These are phyloP conservation scores for Pangasius macronema DNA, from an alignment of 2,797 vertebrate species.

Conservation along the genomic window DNA sequence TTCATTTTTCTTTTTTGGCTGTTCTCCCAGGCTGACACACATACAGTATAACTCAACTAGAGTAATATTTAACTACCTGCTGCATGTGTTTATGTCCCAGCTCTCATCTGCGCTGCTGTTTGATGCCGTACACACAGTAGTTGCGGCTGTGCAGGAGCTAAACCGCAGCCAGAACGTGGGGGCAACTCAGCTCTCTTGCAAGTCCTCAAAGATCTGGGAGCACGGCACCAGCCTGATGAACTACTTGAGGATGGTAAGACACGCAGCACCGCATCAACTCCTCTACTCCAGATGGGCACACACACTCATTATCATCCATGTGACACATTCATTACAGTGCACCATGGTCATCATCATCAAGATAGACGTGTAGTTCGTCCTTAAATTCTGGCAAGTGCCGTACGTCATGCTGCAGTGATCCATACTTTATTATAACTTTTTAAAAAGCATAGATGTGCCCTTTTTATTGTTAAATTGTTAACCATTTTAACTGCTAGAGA, in stretches of 20 bases:
- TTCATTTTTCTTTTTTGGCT: background rate
- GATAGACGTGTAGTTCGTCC: background rate
- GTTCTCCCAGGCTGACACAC: background rate
- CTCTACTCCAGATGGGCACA: background rate
- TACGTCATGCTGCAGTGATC: background rate
- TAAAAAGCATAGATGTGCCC: background rate
- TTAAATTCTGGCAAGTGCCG: background rate
- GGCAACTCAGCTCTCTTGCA: conserved; percentile 93
- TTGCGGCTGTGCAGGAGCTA: conserved; percentile 92
- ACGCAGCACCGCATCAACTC: background rate
- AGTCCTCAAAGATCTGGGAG: conserved; percentile 98
- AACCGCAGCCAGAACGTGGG: conserved; percentile 98
- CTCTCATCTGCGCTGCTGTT: conserved; percentile 94
- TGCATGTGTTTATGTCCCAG: conserved; percentile 70
- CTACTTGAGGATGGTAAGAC: conserved; percentile 97
- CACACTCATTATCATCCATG: background rate
- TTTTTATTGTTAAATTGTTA: background rate
- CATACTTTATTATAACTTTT: background rate
- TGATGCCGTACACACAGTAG: conserved; percentile 92
- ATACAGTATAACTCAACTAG: conserved; percentile 44
- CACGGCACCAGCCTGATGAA: conserved; percentile 99
- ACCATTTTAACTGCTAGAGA: background rate
- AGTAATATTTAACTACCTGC: conserved; percentile 62
- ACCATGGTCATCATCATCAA: background rate
- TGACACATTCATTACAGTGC: background rate